Evolutionary conservation across 2,113 vertebrate genomes (phyloP), one percentile per base, ranked within the genome.

Genomic region (Columbina picui): DNA sequence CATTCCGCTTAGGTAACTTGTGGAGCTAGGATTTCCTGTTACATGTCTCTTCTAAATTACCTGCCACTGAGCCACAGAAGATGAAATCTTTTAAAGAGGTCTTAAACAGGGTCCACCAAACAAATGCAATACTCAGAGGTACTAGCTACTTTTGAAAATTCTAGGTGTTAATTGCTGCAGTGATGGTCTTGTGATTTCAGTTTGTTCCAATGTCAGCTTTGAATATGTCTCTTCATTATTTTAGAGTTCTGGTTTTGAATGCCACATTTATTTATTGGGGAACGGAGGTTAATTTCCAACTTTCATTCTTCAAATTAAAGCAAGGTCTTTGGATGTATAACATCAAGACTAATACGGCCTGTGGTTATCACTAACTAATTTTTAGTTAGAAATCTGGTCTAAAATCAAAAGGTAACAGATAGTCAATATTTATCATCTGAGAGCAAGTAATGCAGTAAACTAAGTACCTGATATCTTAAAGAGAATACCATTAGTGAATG

Each of bases 91-190:
- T 67, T 77, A 9, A 4, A 14, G 38, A 52, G 12, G 7, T 26
- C 20, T 90, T 78, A 82, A 68, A 67, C 7, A 61, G 32, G 26
- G 56, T 43, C 32, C 12, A 70, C 10, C 16, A 63, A 90, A 89
- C 21, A 87, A 34, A 57, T 29, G n/a, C 34, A 74, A 26, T 39
- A 82, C 10, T 65, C 20, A 25, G 23, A 41, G 57, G 76, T 55
- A 39, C 8, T 5, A 70, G 6, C 15, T 69, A 30, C 20, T 82
- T 92, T 53, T 67, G 65, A 94, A 92, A 94, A 88, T 74, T 14
- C 13, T 32, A 65, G 30, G 79, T 92, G 74, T 52, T 92, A 90
- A 92, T 87, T 84, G 83, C 61, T 79, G 56, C 32, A 71, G 36
- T 53, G 38, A 52, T 77, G 19, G 52, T 70, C 61, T 57, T 68